Base-by-base conservation (phyloP, 2,113 vertebrate genomes). In the Coreoperca whiteheadi region DNA sequence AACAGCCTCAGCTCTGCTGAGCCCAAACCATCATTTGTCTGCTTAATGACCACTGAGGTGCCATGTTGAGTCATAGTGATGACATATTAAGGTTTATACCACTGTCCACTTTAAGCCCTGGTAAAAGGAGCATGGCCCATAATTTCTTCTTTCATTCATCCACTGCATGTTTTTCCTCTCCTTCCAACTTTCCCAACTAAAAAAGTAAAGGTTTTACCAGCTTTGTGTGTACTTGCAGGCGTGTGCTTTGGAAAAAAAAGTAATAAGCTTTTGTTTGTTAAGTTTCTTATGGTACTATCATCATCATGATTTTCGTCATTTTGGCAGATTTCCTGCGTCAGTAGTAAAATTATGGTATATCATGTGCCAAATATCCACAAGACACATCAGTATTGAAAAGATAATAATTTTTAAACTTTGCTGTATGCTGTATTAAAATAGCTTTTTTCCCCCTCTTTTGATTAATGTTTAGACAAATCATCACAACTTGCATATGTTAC, bases 1-100 rank as follows among this genome's bases (percentile, higher is more conserved):
- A 83, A 76, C 67, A 34, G 69, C 67, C 50, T 50, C 50, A 60
- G 59, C 70, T 78, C 60, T 77, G 67, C 83, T 61, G 59, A 79
- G 71, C 50, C 70, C 46, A 37, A 54, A 83, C 89, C 81, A 74
- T 78, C 79, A 86, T 87, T 83, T 88, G 79, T 92, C 84, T 89
- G 74, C 74, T 59, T 91, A 91, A 89, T 86, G 82, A 87, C 68
- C 71, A 68, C 84, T 54, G 74, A 63, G 84, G 76, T 92, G 88
- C 76, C 81, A 88, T 79, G 54, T 87, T 84, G 84, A 87, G 74
- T 83, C 88, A 86, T 74, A 80, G 79, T 78, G 72, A 88, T 90
- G 86, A 89, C 84, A 83, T 91, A 90, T 90, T 82, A 87, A 79
- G 57, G 64, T 88, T 85, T 85, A 81, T 89, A 77, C 65, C 46